Evolutionary conservation across 2,888 invertebrate species (phyloP), one percentile per base, ranked within the genome.

Genomic region (Caenorhabditis becei): DNA sequence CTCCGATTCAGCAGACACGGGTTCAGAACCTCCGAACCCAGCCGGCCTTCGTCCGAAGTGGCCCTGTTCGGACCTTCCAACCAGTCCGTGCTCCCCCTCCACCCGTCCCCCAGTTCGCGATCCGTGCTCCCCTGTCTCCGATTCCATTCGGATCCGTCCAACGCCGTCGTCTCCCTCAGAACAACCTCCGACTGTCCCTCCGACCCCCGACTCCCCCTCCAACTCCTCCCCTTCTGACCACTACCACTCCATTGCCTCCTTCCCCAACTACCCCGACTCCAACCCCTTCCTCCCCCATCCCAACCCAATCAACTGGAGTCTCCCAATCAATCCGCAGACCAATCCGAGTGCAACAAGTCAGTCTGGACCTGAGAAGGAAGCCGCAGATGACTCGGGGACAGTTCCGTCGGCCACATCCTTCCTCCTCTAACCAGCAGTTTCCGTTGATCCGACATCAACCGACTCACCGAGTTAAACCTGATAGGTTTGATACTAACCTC

Each of bases 101-200:
- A 32, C 58, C 32, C 14, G 16, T 5, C 41, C 18, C 49, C 10
- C 65, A 47, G 14, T 59, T 65, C 20, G 16, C 65, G 1, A 18
- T 65, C 20, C 37, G 74, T 16, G 51, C 74, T 10, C 77, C 77
- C 20, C 37, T 78, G 3, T 70, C 70, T 26, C 65, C 70, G 32
- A 78, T 78, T 24, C 77, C 77, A 24, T 78, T 78, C 51, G 77
- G 77, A 16, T 26, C 77, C n/a, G 63, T 78, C 24, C 77, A 78
- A 35, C 49, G 32, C 14, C 62, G 74, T 20, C 65, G 71, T 16
- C 61, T 61, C 2, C 59, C 32, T 1, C 54, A 44, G n/a, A 61
- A 44, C 37, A 61, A 61, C 37, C 1, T n/a, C 11, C 62, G 62
- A 20, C 47, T 51, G 7, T 59, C 59, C 1, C 28, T 59, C 23